These are phyloP conservation scores for Notiomystis cincta DNA, from an alignment of 2,113 vertebrate genomes.

Conservation along the genomic window DNA sequence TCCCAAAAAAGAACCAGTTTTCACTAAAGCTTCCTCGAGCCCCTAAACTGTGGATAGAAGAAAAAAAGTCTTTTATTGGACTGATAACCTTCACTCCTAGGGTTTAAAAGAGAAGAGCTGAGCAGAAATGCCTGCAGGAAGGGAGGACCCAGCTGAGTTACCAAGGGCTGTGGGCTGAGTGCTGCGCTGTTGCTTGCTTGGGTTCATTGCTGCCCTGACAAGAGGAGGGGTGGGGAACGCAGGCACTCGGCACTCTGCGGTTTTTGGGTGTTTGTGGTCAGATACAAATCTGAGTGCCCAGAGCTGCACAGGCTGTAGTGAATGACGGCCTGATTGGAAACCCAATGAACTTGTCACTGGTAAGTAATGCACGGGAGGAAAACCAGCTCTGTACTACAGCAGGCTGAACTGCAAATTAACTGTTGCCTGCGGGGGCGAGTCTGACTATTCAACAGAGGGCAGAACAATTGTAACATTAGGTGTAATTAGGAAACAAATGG, in stretches of 20 bases:
- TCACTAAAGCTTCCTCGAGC: background rate
- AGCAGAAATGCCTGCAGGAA: background rate
- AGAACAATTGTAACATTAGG: background rate
- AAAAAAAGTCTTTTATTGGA: background rate
- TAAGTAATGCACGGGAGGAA: background rate
- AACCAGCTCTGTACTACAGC: background rate
- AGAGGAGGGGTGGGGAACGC: background rate
- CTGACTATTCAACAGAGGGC: background rate
- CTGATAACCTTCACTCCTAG: background rate
- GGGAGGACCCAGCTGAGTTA: background rate
- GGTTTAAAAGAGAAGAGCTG: background rate
- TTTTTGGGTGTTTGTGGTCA: background rate
- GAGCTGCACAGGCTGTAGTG: background rate
- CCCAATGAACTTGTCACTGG: background rate
- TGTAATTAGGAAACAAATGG: background rate
- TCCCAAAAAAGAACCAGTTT: background rate
- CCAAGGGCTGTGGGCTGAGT: fast-evolving
- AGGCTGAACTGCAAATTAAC: background rate
- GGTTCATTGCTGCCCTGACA: background rate
- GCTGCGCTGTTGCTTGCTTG: background rate
- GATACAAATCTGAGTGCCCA: background rate
- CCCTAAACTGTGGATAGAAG: background rate
- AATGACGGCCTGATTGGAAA: background rate
- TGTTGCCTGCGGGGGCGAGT: background rate
- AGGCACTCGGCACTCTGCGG: fast-evolving